These are phyloP conservation scores for Rhyzopertha dominica DNA, from an alignment of 1,140 invertebrate genomes.

Conservation along the genomic window DNA sequence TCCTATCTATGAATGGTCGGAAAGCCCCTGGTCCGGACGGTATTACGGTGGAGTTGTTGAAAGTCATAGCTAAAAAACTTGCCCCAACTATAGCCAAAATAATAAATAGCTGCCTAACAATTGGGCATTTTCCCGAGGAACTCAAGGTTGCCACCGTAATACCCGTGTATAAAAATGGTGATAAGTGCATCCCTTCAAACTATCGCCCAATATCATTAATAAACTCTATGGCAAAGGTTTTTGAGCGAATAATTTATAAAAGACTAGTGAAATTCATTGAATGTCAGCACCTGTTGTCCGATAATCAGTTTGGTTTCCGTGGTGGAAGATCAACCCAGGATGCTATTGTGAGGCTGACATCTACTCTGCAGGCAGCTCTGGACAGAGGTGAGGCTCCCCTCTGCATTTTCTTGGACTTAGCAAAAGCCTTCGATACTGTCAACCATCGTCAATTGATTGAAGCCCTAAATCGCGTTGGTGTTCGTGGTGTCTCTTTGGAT, in stretches of 20 bases:
- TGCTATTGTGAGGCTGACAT: constrained; percentile 15
- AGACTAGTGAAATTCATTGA: constrained; percentile 17
- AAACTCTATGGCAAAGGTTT: constrained; percentile 22
- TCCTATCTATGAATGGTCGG: too few species aligned
- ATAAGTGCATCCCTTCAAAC: too few species aligned
- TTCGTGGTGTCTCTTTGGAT: background rate
- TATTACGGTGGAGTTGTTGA: too few species aligned
- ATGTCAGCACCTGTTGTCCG: constrained; percentile 22
- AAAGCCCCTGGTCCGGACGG: too few species aligned
- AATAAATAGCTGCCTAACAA: too few species aligned
- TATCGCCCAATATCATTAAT: constrained; percentile 27
- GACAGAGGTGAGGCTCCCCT: constrained; percentile 3
- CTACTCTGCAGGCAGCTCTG: constrained; percentile 5
- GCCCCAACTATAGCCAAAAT: too few species aligned
- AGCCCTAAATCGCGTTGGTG: constrained; percentile 5
- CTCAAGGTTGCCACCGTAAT: too few species aligned
- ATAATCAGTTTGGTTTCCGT: constrained; percentile 26
- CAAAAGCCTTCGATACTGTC: constrained; percentile 18
- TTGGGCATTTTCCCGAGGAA: too few species aligned
- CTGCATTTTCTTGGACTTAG: constrained; percentile 12
- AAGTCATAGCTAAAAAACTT: too few species aligned
- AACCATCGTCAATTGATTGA: constrained; percentile 9
- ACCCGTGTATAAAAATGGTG: too few species aligned
- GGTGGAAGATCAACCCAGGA: constrained; percentile 19
- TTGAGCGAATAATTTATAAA: constrained; percentile 23